Evolutionary conservation across 2,888 invertebrate genomes (phyloP).

Genomic region (Heteromurus nitidus): DNA sequence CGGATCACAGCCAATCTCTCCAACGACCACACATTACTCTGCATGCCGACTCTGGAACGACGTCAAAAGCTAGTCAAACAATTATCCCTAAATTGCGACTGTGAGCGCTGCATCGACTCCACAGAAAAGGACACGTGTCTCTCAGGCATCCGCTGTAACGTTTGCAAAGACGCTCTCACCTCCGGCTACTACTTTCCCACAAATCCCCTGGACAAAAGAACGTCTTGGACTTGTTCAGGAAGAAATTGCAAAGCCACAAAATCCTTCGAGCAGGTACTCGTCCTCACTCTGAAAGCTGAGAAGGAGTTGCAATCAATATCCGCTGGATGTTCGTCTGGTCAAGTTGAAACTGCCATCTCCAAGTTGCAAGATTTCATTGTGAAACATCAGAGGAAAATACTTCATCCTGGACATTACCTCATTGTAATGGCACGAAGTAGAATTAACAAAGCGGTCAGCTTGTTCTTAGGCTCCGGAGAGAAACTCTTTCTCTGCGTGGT

Average conservation of each 20-base stretch:
- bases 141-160: slow-evolving; percentile 4
- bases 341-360: slow-evolving; percentile 17
- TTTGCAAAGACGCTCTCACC: slow-evolving; percentile 35
- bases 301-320: slow-evolving; percentile 30
- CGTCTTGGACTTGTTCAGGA: slow-evolving; percentile 27
- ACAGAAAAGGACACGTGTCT: slow-evolving; percentile 1
- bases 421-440: slow-evolving; percentile 17
- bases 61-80: slow-evolving; percentile 21
- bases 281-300: slow-evolving; percentile 18
- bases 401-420: slow-evolving; percentile 37
- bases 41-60: slow-evolving; percentile 35
- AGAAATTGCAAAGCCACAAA: slow-evolving; percentile 17
- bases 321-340: neutral
- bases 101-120: slow-evolving; percentile 24
- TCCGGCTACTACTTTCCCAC: slow-evolving; percentile 31
- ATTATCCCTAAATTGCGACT: neutral
- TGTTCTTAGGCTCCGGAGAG: slow-evolving; percentile 39
- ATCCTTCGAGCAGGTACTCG: slow-evolving; percentile 23
- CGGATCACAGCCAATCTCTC: slow-evolving; percentile 17
- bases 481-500: slow-evolving; percentile 49
- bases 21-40: slow-evolving; percentile 1
- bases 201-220: slow-evolving; percentile 9
- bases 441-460: slow-evolving; percentile 12
- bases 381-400: slow-evolving; percentile 35
- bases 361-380: slow-evolving; percentile 32